Evolutionary conservation across 2,797 vertebrate species (phyloP).

Genomic region (Trichosurus vulpecula): DNA sequence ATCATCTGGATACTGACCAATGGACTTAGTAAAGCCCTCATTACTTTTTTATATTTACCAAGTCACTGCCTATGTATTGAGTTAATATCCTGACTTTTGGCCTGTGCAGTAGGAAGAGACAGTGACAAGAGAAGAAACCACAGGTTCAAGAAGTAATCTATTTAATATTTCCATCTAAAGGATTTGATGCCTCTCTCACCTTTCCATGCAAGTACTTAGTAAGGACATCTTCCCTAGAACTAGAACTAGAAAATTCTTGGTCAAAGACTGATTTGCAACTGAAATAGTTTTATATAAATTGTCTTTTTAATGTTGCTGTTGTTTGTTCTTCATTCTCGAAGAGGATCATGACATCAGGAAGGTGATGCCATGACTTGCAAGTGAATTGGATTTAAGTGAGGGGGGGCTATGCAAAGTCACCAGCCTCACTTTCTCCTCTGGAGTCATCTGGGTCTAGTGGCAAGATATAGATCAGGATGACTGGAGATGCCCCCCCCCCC

Average conservation of each 20-base stretch:
- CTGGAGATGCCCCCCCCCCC: too few relatives aligned
- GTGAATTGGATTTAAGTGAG: too few relatives aligned
- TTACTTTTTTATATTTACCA: not conserved
- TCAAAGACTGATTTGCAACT: not conserved
- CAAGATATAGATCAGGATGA: too few relatives aligned
- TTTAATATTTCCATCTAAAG: not conserved
- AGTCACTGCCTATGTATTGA: not conserved
- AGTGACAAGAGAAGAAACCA: not conserved
- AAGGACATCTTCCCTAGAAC: not conserved
- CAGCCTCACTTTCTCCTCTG: too few relatives aligned
- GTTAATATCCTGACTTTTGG: not conserved
- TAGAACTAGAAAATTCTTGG: not conserved
- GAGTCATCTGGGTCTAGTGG: too few relatives aligned
- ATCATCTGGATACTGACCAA: not conserved
- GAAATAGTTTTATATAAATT: not conserved
- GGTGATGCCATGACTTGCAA: too few relatives aligned
- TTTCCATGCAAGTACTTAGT: not conserved
- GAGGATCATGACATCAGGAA: too few relatives aligned
- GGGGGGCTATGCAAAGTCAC: too few relatives aligned
- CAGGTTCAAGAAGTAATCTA: not conserved
- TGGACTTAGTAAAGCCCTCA: not conserved
- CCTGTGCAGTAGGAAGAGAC: not conserved
- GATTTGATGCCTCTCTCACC: not conserved
- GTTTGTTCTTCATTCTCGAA: too few relatives aligned
- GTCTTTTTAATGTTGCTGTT: not conserved